phyloP scores from a whole-genome alignment of 2,113 vertebrate species.

The Menidia beryllina region DNA sequence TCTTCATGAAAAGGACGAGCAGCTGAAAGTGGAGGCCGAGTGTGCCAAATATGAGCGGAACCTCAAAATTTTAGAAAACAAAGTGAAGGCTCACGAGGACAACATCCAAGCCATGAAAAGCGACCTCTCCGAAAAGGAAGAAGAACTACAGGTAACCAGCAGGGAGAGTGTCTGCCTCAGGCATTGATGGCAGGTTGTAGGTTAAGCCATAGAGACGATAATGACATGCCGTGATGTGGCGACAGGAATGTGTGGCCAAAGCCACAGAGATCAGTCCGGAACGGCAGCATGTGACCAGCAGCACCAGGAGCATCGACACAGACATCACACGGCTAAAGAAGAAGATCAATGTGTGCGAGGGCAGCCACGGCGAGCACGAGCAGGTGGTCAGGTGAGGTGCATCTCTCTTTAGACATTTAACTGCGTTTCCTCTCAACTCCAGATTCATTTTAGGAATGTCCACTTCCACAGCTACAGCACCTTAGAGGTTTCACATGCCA shows the following conservation, averaged over 20 bases:
- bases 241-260: constrained; percentile 52
- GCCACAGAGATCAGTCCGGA: constrained; percentile 57
- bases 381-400: constrained; percentile 89
- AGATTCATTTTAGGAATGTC: background rate
- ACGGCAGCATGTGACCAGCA: constrained; percentile 40
- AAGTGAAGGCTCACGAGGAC: constrained; percentile 30
- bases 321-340: constrained; percentile 57
- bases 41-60: constrained; percentile 26
- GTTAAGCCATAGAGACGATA: background rate
- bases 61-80: constrained; percentile 41
- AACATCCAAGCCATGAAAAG: constrained; percentile 42
- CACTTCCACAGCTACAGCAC: background rate
- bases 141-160: constrained; percentile 53
- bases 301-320: constrained; percentile 45
- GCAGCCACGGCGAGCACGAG: constrained; percentile 86
- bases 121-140: constrained; percentile 37
- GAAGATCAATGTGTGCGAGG: constrained; percentile 73
- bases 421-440: background rate
- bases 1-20: constrained; percentile 46
- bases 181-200: too few relatives aligned
- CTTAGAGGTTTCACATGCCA: background rate
- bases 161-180: background rate
- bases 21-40: constrained; percentile 52
- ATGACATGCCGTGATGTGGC: background rate
- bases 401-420: too few relatives aligned